phyloP scores from a whole-genome alignment of 2,888 invertebrate species.

The Drosophila lacicola region DNA sequence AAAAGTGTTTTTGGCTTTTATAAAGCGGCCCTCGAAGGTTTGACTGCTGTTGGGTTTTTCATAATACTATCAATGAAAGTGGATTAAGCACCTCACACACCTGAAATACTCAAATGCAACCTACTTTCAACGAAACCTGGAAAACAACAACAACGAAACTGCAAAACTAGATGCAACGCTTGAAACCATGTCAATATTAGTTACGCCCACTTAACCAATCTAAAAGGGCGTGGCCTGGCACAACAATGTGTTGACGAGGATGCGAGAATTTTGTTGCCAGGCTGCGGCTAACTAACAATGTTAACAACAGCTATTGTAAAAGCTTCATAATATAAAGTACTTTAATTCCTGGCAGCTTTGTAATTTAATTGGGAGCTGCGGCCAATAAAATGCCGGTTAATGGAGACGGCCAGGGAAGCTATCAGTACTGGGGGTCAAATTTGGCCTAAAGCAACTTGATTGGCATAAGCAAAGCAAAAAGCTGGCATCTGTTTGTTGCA shows the following conservation, averaged over 20 bases:
- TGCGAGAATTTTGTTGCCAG: constrained; percentile 43
- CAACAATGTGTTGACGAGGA: constrained; percentile 32
- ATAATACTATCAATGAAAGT: constrained; percentile 70
- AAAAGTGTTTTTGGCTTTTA: constrained; percentile 62
- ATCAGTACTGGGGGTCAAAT: background rate
- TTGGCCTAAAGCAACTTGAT: constrained; percentile 11
- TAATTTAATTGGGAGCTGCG: too few species aligned
- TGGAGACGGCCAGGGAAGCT: too few species aligned
- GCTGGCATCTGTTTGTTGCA: constrained; percentile 30
- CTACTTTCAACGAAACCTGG: constrained; percentile 44
- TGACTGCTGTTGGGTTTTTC: constrained; percentile 21
- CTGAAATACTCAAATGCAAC: constrained; percentile 43
- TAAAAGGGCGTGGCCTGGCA: constrained; percentile 51
- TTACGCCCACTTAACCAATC: constrained; percentile 70
- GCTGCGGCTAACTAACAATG: background rate
- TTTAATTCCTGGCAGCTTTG: too few species aligned
- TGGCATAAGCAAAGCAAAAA: constrained; percentile 5
- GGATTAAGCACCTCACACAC: constrained; percentile 54
- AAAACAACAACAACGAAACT: constrained; percentile 25
- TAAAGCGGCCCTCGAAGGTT: constrained; percentile 33
- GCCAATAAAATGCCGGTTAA: too few species aligned
- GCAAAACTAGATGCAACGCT: constrained; percentile 38
- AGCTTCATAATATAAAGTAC: too few species aligned
- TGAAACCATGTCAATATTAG: constrained; percentile 70
- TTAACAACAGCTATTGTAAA: too few species aligned